Percentiles rank a stretch among this genome's conserved stretches.
Evolutionary conservation across 1,140 invertebrate genomes (phyloP).

Genomic region (Aricia agestis): DNA sequence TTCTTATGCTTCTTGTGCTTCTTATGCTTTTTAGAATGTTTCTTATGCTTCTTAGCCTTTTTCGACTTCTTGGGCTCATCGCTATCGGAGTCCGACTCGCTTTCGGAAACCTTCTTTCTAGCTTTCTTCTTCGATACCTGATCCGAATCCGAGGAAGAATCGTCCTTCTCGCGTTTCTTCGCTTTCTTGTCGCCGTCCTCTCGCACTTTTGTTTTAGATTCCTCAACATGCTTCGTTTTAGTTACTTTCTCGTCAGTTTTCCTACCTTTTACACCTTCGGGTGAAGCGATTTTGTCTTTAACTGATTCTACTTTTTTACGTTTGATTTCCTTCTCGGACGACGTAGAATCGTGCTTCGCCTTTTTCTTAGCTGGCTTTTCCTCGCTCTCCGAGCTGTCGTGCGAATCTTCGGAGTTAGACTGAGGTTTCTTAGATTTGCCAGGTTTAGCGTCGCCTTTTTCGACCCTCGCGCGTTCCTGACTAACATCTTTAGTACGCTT

Average conservation of each 20-base stretch:
- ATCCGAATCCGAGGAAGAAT: conserved; percentile 80
- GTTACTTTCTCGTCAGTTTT: conserved; percentile 51
- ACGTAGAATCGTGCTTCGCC: conserved; percentile 60
- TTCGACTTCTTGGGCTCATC: conserved; percentile 73
- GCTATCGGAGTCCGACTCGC: conserved; percentile 71
- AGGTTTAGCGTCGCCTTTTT: conserved; percentile 55
- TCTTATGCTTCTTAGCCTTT: conserved; percentile 79
- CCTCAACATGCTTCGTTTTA: conserved; percentile 54
- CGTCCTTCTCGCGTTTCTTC: conserved; percentile 78
- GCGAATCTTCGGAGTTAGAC: conserved; percentile 61
- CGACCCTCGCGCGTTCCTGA: conserved; percentile 45
- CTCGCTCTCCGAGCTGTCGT: conserved; percentile 66
- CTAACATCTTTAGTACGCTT: conserved; percentile 59
- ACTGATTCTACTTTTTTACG: conserved; percentile 54
- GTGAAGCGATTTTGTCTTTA: conserved; percentile 56
- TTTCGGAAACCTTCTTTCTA: conserved; percentile 69
- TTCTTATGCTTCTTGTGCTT: conserved; percentile 81
- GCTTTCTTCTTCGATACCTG: conserved; percentile 75
- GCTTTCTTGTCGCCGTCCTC: conserved; percentile 65
- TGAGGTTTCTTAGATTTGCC: conserved; percentile 63
- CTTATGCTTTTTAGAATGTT: conserved; percentile 83
- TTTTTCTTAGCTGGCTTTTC: conserved; percentile 64
- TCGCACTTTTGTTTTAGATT: conserved; percentile 50
- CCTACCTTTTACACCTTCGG: conserved; percentile 47
- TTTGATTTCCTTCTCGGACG: conserved; percentile 65